Base-by-base conservation (phyloP, 2,888 invertebrate genomes). In the Drosophila sordidula region DNA sequence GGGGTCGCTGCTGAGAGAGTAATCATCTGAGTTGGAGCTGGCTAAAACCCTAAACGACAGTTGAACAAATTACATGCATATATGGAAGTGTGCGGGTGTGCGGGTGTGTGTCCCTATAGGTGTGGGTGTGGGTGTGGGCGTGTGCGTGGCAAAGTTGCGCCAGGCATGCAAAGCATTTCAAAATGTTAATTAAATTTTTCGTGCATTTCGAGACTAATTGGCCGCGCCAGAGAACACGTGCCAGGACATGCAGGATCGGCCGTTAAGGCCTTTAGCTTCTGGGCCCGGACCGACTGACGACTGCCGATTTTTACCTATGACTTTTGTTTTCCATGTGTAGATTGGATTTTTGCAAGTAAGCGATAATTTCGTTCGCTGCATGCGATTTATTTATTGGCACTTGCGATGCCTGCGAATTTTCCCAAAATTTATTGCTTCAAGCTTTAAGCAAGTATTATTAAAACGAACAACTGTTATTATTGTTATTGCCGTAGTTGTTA, bases 141-240 rank as follows among this genome's bases (percentile, higher is more conserved):
- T 32, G 39, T 44, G 58, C 25, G 41, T n/a, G 49, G 16, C 46
- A 47, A 55, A 78, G 62, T 78, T 74, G 52, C 16, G 55, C 46
- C 78, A 46, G 73, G 82, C 70, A 67, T 78, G 76, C 80, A 77
- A 85, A 87, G 73, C 85, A 81, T 84, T 84, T 81, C 58, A 77
- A 86, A 87, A 88, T 84, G 87, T 78, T 88, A 83, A 79, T 82
- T 82, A 87, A 82, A 82, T 87, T 87, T 87, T 75, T 87, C 64
- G 63, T 80, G 69, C 80, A 80, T 62, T 80, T 66, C 61, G 47
- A 55, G 62, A 67, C 67, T 80, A 83, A 80, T 84, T 80, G 78
- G 80, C 49, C 74, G 74, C 68, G 62, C 51, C 64, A 56, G 22
- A 22, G 14, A 57, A 18, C 65, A 71, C 72, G 70, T 70, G 49